Evolutionary conservation across 2,888 invertebrate genomes (phyloP).

Genomic region (Chrysodeixis includens): DNA sequence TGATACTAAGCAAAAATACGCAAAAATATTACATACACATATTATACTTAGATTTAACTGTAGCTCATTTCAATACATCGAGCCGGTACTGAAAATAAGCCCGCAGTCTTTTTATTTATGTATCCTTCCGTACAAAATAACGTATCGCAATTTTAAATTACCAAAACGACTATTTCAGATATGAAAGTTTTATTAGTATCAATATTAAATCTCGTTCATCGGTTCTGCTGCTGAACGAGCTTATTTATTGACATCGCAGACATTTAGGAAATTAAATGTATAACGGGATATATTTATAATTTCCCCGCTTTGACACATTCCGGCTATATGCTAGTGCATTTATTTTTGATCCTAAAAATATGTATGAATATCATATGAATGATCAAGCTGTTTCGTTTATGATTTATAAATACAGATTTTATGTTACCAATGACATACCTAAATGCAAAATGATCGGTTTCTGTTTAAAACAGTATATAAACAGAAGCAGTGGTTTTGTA

Average conservation of each 20-base stretch:
- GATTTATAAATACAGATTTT: too few species aligned
- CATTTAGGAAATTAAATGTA: slow-evolving; percentile 43
- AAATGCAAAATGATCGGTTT: too few species aligned
- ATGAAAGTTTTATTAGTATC: slow-evolving; percentile 4
- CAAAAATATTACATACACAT: too few species aligned
- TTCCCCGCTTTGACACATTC: slow-evolving; percentile 17
- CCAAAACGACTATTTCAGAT: background rate
- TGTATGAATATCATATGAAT: background rate
- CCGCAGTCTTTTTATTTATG: too few species aligned
- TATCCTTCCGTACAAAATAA: too few species aligned
- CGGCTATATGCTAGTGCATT: background rate
- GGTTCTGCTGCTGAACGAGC: slow-evolving; percentile 16
- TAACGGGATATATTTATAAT: slow-evolving; percentile 18
- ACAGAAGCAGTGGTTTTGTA: too few species aligned
- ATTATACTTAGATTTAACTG: too few species aligned
- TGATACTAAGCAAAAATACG: too few species aligned
- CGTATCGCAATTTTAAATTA: background rate
- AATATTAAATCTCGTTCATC: slow-evolving; percentile 15
- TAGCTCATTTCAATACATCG: too few species aligned
- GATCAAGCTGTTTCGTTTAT: background rate
- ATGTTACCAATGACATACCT: too few species aligned
- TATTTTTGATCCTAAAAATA: background rate
- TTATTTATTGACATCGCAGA: slow-evolving; percentile 32
- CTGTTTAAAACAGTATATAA: too few species aligned
- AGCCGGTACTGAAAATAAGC: too few species aligned